These are phyloP conservation scores for Ploceus nigricollis DNA, from an alignment of 2,113 vertebrate genomes.

Conservation along the genomic window DNA sequence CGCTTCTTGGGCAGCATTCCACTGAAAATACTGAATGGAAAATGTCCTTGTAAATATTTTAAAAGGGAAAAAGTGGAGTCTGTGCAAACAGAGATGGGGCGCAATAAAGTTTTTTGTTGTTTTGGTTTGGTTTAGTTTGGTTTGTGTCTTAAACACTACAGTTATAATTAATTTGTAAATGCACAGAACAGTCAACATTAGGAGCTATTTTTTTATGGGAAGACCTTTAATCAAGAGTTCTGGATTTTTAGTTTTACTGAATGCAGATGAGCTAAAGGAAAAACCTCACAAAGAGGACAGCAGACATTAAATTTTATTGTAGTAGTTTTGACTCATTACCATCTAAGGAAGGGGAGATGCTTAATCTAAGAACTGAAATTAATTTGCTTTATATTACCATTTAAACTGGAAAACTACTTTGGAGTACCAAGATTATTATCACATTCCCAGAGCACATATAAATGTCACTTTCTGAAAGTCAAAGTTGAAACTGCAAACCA, in stretches of 20 bases:
- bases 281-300: neutral
- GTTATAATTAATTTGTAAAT: neutral
- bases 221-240: neutral
- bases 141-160: neutral
- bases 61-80: neutral
- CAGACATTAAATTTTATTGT: slow-evolving; percentile 9
- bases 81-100: neutral
- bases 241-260: neutral
- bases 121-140: neutral
- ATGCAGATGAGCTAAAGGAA: neutral
- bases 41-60: neutral
- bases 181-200: neutral
- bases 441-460: neutral
- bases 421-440: slow-evolving; percentile 33
- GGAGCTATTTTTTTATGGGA: neutral
- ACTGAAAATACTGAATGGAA: neutral
- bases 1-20: neutral
- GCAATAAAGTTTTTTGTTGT: neutral
- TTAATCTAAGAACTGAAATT: slow-evolving; percentile 38
- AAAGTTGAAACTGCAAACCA: slow-evolving; percentile 43
- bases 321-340: neutral
- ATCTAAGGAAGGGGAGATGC: slow-evolving; percentile 1
- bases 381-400: slow-evolving; percentile 37
- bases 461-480: slow-evolving; percentile 44
- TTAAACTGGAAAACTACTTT: slow-evolving; percentile 40